Conservation (phyloP, 2,888 invertebrate genomes). For the Theretra japonica region DNA sequence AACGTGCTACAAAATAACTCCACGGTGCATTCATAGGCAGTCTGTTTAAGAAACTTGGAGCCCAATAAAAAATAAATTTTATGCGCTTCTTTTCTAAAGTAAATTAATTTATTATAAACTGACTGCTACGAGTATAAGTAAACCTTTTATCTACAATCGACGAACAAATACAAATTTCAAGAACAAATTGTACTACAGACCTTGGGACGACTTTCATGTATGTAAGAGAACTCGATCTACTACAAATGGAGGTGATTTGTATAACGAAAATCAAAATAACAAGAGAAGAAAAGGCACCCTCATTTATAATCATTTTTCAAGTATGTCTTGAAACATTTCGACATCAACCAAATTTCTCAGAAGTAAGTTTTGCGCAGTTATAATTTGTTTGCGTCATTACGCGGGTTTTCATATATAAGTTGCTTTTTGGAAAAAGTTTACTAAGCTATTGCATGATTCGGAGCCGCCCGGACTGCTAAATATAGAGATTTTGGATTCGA, state of each 20-base stretch:
- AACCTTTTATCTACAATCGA: neutral
- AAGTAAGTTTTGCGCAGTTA: neutral
- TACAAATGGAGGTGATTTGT: too few species aligned
- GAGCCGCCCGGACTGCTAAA: too few species aligned
- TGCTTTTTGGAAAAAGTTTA: too few species aligned
- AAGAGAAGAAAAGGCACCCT: neutral
- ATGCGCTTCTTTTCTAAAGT: neutral
- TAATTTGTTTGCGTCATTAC: neutral
- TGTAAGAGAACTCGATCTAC: neutral
- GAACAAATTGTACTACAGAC: neutral
- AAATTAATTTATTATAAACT: neutral
- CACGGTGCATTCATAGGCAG: too few species aligned
- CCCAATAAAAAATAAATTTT: too few species aligned
- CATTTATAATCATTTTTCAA: slow-evolving; percentile 6
- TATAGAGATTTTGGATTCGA: too few species aligned
- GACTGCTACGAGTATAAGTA: neutral
- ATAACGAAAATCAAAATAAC: neutral
- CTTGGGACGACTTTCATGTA: neutral
- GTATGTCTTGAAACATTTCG: neutral
- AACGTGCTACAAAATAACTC: too few species aligned
- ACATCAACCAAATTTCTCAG: neutral
- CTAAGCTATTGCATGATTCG: too few species aligned
- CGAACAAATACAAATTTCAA: neutral
- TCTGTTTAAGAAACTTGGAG: too few species aligned
- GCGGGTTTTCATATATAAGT: too few species aligned